These are phyloP conservation scores for Rhagonycha fulva DNA, from an alignment of 2,888 invertebrate genomes.

Conservation along the genomic window DNA sequence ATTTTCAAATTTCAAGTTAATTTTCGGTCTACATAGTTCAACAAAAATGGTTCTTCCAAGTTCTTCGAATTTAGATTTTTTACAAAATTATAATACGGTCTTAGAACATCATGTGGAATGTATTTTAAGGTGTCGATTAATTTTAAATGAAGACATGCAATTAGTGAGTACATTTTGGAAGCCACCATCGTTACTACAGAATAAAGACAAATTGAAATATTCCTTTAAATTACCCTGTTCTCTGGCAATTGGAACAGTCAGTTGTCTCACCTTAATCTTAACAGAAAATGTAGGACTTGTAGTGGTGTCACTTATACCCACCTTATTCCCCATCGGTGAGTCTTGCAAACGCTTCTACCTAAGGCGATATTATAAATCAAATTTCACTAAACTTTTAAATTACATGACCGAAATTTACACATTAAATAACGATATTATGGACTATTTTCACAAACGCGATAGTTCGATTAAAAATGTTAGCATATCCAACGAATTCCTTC, in stretches of 20 bases:
- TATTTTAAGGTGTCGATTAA: slow-evolving; percentile 14
- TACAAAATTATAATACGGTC: slow-evolving; percentile 5
- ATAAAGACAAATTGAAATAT: not conserved
- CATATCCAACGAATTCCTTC: not conserved
- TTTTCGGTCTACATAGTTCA: too few species aligned
- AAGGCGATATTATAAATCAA: slow-evolving; percentile 2
- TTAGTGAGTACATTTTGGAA: slow-evolving; percentile 17
- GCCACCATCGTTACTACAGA: not conserved
- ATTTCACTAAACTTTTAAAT: slow-evolving; percentile 8
- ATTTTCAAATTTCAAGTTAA: not conserved
- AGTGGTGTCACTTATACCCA: not conserved
- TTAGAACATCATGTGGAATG: slow-evolving; percentile 14
- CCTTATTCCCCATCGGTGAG: not conserved
- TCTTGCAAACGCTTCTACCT: not conserved
- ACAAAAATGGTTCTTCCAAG: not conserved
- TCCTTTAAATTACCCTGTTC: not conserved
- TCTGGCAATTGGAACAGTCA: not conserved
- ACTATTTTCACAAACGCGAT: not conserved
- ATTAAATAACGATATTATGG: not conserved
- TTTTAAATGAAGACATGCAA: slow-evolving; percentile 19
- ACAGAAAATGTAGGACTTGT: slow-evolving; percentile 3
- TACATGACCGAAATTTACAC: not conserved
- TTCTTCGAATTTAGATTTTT: not conserved
- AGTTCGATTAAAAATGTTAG: not conserved
- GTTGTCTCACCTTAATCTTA: not conserved